Percentiles rank a stretch among this genome's conserved stretches.
phyloP scores from a whole-genome alignment of 2,797 vertebrate genomes.

The Philypnodon macrostomus region DNA sequence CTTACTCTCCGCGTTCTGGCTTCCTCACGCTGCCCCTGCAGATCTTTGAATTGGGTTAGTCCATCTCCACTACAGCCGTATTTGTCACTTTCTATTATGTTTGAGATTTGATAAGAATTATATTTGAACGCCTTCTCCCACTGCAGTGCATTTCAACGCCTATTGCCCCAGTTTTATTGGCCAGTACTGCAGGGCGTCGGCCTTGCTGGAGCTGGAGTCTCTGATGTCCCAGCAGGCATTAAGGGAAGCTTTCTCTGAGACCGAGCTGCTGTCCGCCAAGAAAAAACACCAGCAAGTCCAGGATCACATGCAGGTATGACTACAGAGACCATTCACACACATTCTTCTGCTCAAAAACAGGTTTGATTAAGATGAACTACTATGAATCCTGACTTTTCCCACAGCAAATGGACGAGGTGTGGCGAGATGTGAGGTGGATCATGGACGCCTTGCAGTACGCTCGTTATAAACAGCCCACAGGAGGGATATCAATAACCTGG shows the following conservation, averaged over 20 bases:
- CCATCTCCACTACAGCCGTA: not conserved
- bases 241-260: constrained; percentile 87
- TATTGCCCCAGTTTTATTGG: constrained; percentile 85
- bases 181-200: constrained; percentile 87
- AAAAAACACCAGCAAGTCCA: constrained; percentile 89
- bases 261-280: constrained; percentile 81
- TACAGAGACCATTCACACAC: not conserved
- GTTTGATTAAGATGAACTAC: not conserved
- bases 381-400: constrained; percentile 1
- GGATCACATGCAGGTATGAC: constrained; percentile 84
- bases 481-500: constrained; percentile 81
- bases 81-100: not conserved
- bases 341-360: not conserved
- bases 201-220: constrained; percentile 86
- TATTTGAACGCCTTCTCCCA: constrained; percentile 8
- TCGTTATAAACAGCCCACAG: constrained; percentile 87
- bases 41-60: constrained; percentile 89
- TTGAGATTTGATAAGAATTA: not conserved
- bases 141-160: constrained; percentile 85
- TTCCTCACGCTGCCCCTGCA: constrained; percentile 88
- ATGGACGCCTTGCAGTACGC: constrained; percentile 89
- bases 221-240: constrained; percentile 90
- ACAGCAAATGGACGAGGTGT: constrained; percentile 92
- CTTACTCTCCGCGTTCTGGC: constrained; percentile 83
- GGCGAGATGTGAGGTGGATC: constrained; percentile 91